Conservation (phyloP, 2,888 invertebrate genomes). For the Scaptomyza polygonia region DNA sequence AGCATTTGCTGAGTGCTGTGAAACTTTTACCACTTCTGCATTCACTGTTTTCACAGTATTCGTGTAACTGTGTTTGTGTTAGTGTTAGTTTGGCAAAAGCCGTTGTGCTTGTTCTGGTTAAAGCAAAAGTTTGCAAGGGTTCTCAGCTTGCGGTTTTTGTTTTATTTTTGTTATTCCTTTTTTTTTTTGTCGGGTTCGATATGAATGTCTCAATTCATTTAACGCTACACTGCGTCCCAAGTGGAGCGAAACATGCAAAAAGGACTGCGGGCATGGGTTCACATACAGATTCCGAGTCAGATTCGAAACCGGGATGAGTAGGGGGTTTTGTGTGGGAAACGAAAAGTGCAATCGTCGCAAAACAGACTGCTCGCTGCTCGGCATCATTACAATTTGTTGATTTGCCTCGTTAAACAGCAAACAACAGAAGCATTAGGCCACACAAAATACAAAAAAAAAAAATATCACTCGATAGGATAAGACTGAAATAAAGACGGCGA, state of each 20-base stretch:
- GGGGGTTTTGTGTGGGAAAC: conserved; percentile 4
- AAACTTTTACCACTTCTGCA: conserved; percentile 68
- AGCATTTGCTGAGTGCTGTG: conserved; percentile 52
- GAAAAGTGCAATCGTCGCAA: conserved; percentile 76
- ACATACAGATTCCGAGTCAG: conserved; percentile 30
- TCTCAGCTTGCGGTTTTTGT: conserved; percentile 44
- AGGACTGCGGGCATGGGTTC: conserved; percentile 60
- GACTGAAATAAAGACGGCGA: conserved; percentile 48
- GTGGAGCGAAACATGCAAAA: conserved; percentile 75
- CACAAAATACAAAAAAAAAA: conserved; percentile 15
- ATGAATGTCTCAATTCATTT: conserved; percentile 78
- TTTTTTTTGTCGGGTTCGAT: conserved; percentile 45
- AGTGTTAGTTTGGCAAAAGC: conserved; percentile 18
- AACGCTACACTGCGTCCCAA: conserved; percentile 75
- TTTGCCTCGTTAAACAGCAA: conserved; percentile 82
- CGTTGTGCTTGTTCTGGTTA: conserved; percentile 25
- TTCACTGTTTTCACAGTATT: conserved; percentile 35
- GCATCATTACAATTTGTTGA: conserved; percentile 79
- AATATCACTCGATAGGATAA: conserved; percentile 66
- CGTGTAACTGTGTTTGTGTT: conserved; percentile 2
- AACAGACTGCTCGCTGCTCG: conserved; percentile 54
- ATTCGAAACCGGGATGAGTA: conserved; percentile 6
- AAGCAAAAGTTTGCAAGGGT: conserved; percentile 52
- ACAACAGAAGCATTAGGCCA: conserved; percentile 49
- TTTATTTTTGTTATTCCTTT: conserved; percentile 10